Percentiles rank a stretch among this genome's conserved stretches.
These are phyloP conservation scores for Entomyzon cyanotis DNA, from an alignment of 2,113 vertebrate species.

Conservation along the genomic window DNA sequence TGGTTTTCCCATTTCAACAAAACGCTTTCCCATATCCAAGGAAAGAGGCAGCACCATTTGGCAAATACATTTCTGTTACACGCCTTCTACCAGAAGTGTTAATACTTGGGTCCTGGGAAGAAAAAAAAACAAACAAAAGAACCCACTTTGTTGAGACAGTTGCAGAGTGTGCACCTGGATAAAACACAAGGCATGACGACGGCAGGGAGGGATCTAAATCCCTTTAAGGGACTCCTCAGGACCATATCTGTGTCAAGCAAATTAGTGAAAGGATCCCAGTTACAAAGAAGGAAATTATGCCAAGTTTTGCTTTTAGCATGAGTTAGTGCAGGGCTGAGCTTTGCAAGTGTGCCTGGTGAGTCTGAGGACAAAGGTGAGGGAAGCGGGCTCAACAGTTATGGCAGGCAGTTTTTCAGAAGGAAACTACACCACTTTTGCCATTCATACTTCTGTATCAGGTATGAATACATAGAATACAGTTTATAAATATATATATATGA, in stretches of 20 bases:
- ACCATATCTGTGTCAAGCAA: not conserved
- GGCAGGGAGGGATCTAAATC: not conserved
- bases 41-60: not conserved
- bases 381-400: not conserved
- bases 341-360: not conserved
- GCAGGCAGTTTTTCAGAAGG: not conserved
- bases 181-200: not conserved
- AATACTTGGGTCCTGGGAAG: not conserved
- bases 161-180: not conserved
- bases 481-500: not conserved
- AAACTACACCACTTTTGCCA: not conserved
- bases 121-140: not conserved
- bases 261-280: not conserved
- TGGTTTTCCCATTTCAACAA: constrained; percentile 46
- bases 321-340: not conserved
- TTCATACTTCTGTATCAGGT: not conserved
- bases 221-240: not conserved
- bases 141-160: not conserved
- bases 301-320: not conserved
- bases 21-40: constrained; percentile 11
- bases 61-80: not conserved
- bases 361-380: not conserved
- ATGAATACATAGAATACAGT: not conserved
- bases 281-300: not conserved
- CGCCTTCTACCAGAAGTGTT: not conserved